phyloP scores from a whole-genome alignment of 2,797 vertebrate species.

The Oceanodroma leucorhoa region DNA sequence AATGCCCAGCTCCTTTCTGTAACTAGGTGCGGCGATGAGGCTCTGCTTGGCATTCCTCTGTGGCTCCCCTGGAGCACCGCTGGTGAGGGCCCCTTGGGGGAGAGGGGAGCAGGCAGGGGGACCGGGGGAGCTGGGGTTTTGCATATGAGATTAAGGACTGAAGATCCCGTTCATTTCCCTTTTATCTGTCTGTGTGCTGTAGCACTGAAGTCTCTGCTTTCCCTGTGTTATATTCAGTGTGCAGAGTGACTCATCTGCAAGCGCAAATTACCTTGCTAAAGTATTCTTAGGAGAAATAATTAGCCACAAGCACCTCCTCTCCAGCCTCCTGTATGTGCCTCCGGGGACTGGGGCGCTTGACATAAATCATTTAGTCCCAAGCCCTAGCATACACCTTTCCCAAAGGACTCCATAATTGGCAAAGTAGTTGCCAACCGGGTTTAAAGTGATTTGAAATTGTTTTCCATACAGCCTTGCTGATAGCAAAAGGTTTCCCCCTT shows the following conservation, averaged over 20 bases:
- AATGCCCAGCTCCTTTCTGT: background rate
- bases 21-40: background rate
- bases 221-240: conserved; percentile 62
- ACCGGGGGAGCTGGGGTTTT: background rate
- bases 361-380: conserved; percentile 83
- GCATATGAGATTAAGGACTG: conserved; percentile 23
- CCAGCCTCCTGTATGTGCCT: conserved; percentile 70
- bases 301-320: conserved; percentile 78
- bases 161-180: conserved; percentile 8
- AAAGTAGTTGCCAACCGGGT: conserved; percentile 83
- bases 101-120: background rate
- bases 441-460: conserved; percentile 86
- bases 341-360: conserved; percentile 75
- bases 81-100: background rate
- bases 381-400: conserved; percentile 78
- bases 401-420: conserved; percentile 80
- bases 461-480: conserved; percentile 82
- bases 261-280: conserved; percentile 79
- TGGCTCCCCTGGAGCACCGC: background rate
- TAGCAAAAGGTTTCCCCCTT: conserved; percentile 82
- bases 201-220: conserved; percentile 59
- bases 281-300: conserved; percentile 85
- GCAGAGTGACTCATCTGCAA: conserved; percentile 77
- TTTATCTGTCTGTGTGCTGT: conserved; percentile 55
- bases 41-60: background rate